These are phyloP conservation scores for Trachelipus rathkii DNA, from an alignment of 1,140 invertebrate genomes.

Conservation along the genomic window DNA sequence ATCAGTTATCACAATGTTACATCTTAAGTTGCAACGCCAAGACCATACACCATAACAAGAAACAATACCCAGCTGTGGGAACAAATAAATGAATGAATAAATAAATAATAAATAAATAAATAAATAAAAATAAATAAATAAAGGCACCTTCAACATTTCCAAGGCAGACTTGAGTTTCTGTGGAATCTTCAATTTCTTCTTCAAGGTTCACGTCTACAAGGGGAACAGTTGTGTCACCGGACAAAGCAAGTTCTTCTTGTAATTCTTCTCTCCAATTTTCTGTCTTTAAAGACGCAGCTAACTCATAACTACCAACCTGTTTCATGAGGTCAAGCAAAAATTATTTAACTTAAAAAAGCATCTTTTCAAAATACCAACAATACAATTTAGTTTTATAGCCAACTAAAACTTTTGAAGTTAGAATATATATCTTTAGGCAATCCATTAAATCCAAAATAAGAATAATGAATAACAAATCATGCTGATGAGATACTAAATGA, in stretches of 20 bases:
- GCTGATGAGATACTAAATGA: neutral
- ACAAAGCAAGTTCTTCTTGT: conserved; percentile 73
- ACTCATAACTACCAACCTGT: conserved; percentile 63
- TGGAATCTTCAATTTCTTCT: conserved; percentile 19
- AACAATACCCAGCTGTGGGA: too few species aligned
- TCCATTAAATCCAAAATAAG: neutral
- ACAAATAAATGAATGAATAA: too few species aligned
- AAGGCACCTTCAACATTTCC: conserved; percentile 30
- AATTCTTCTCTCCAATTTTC: conserved; percentile 75
- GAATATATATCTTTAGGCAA: neutral
- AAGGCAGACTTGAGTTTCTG: conserved; percentile 16
- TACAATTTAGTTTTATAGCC: conserved; percentile 18
- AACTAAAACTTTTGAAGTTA: conserved; percentile 25
- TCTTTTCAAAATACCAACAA: neutral
- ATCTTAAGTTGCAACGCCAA: too few species aligned
- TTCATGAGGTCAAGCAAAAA: conserved; percentile 42
- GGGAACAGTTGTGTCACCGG: conserved; percentile 74
- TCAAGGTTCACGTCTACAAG: conserved; percentile 52
- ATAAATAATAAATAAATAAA: too few species aligned
- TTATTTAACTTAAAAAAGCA: neutral
- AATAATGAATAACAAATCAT: neutral
- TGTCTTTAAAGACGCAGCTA: conserved; percentile 74
- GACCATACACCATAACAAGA: too few species aligned
- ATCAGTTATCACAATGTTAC: too few species aligned
- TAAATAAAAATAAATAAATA: too few species aligned